Conservation (phyloP, 2,113 vertebrate species). For the Indicator indicator region DNA sequence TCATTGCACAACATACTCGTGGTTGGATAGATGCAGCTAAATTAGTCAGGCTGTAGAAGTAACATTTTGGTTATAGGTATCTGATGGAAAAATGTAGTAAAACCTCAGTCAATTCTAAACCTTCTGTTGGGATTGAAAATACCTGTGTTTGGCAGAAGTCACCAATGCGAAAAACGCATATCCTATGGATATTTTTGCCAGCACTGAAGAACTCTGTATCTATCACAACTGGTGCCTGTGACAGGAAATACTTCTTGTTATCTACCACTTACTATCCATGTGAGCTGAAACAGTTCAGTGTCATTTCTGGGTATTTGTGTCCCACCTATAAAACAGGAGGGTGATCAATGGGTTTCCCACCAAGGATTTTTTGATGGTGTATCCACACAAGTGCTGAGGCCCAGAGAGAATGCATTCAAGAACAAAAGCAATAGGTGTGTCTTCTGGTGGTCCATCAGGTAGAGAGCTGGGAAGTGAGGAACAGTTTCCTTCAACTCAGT, state of each 20-base stretch:
- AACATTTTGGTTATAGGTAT: neutral
- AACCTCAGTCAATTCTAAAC: neutral
- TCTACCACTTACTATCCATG: neutral
- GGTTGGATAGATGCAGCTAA: neutral
- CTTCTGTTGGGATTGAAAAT: neutral
- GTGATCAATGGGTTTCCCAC: neutral
- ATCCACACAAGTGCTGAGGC: neutral
- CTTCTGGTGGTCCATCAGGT: neutral
- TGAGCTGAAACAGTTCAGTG: neutral
- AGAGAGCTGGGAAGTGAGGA: fast-evolving
- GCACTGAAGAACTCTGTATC: neutral
- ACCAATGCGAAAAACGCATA: neutral
- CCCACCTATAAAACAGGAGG: neutral
- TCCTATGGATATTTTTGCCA: neutral
- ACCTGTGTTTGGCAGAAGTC: neutral
- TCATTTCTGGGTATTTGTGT: neutral
- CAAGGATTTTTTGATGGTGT: neutral
- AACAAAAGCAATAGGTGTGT: neutral
- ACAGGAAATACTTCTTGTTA: neutral
- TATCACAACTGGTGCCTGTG: neutral
- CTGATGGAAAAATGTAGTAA: neutral
- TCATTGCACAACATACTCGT: fast-evolving
- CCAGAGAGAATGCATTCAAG: neutral
- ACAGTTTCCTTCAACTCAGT: neutral
- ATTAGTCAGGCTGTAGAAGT: neutral